Percentiles rank a stretch among this genome's conserved stretches.
phyloP scores from a whole-genome alignment of 1,140 invertebrate species.

The Tribolium madens region DNA sequence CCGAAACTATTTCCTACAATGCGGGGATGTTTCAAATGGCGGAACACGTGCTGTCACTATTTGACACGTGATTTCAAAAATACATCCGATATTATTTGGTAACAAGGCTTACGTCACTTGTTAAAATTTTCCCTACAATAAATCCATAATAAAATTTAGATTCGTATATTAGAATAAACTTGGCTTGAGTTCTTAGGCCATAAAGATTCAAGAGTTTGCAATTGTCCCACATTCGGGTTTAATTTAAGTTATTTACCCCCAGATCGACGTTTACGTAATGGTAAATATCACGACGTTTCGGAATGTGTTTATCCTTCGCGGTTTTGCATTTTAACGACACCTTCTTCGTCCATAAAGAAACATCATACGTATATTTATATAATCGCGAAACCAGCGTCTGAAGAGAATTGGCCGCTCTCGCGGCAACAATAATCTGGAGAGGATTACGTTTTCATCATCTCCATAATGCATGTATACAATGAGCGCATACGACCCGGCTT shows the following conservation, averaged over 20 bases:
- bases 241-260: too few relatives aligned
- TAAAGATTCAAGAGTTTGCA: too few relatives aligned
- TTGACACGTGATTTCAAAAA: conserved; percentile 5
- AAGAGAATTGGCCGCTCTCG: conserved; percentile 47
- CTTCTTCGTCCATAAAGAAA: conserved; percentile 48
- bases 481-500: conserved; percentile 46
- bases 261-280: too few relatives aligned
- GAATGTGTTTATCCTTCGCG: conserved; percentile 51
- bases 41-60: not conserved
- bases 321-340: conserved; percentile 53
- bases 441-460: conserved; percentile 59
- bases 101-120: not conserved
- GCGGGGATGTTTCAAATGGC: not conserved
- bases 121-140: not conserved
- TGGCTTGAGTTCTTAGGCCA: too few relatives aligned
- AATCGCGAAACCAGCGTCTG: conserved; percentile 47
- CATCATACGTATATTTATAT: conserved; percentile 48
- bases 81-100: not conserved
- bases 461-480: conserved; percentile 57
- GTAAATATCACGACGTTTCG: conserved; percentile 8
- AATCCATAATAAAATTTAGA: too few relatives aligned
- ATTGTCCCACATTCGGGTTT: too few relatives aligned
- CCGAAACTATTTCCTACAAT: not conserved
- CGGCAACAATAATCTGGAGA: conserved; percentile 57
- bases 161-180: too few relatives aligned